Evolutionary conservation across 2,797 vertebrate genomes (phyloP).

Genomic region (Uromys caudimaculatus): DNA sequence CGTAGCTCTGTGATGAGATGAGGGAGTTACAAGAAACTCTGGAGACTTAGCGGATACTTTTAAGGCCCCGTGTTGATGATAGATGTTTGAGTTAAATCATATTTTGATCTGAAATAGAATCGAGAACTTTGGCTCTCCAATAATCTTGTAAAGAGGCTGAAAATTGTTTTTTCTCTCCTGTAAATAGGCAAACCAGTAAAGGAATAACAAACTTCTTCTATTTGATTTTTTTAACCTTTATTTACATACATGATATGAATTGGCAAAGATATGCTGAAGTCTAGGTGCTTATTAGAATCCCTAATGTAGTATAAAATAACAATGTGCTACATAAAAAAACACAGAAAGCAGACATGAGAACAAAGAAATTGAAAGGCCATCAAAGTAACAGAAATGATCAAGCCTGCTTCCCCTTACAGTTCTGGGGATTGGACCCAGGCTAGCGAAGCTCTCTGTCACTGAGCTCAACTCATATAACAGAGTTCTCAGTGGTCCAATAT

Average conservation of each 20-base stretch:
- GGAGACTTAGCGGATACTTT: not conserved
- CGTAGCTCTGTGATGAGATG: not conserved
- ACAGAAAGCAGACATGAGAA: constrained; percentile 44
- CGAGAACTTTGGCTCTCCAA: not conserved
- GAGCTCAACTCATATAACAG: not conserved
- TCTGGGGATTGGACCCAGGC: not conserved
- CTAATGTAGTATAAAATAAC: not conserved
- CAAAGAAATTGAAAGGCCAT: not conserved
- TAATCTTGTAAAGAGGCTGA: not conserved
- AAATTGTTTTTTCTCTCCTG: not conserved
- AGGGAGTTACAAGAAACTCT: not conserved
- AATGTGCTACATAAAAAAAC: not conserved
- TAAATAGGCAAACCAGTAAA: constrained; percentile 13
- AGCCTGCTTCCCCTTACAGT: not conserved
- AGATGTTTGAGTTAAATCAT: constrained; percentile 11
- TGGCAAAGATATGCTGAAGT: not conserved
- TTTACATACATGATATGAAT: constrained; percentile 1
- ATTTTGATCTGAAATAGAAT: constrained; percentile 45
- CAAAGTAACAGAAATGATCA: not conserved
- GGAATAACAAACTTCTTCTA: not conserved
- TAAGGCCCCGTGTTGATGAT: not conserved
- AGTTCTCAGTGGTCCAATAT: not conserved
- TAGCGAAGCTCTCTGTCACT: not conserved
- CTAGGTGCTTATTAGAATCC: constrained; percentile 13
- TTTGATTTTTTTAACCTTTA: not conserved